phyloP scores from a whole-genome alignment of 2,888 invertebrate genomes.

The Drosophila lacicola region DNA sequence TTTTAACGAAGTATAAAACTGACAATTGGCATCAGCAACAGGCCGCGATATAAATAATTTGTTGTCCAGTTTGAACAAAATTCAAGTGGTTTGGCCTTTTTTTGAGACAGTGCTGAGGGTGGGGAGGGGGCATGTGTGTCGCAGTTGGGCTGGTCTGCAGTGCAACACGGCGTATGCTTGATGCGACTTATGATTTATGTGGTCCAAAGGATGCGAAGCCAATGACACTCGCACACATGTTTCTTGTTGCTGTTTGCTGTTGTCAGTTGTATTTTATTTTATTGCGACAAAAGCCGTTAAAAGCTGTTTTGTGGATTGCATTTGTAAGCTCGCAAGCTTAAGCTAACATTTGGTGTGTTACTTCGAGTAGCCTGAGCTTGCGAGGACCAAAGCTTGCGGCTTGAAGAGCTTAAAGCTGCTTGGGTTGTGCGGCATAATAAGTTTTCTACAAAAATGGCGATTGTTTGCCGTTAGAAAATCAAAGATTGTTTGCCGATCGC shows the following conservation, averaged over 20 bases:
- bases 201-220: conserved; percentile 28
- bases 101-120: too few species aligned
- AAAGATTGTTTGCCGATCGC: neutral
- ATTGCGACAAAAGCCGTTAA: conserved; percentile 19
- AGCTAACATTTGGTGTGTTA: neutral
- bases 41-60: conserved; percentile 26
- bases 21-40: conserved; percentile 28
- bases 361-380: neutral
- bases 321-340: conserved; percentile 3
- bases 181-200: conserved; percentile 48
- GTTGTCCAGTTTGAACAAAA: neutral
- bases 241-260: conserved; percentile 1
- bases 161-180: conserved; percentile 41
- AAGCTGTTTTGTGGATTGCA: conserved; percentile 36
- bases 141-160: neutral
- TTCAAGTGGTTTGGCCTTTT: neutral
- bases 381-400: neutral
- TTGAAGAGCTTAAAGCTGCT: neutral
- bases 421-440: neutral
- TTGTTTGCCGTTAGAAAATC: neutral
- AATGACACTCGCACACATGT: conserved; percentile 3
- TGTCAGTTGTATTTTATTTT: conserved; percentile 21
- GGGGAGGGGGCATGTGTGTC: neutral
- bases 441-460: neutral
- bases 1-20: conserved; percentile 8